Percentiles rank a stretch among this genome's conserved stretches.
Evolutionary conservation across 2,888 invertebrate genomes (phyloP).

Genomic region (Iselma pallidipennis): DNA sequence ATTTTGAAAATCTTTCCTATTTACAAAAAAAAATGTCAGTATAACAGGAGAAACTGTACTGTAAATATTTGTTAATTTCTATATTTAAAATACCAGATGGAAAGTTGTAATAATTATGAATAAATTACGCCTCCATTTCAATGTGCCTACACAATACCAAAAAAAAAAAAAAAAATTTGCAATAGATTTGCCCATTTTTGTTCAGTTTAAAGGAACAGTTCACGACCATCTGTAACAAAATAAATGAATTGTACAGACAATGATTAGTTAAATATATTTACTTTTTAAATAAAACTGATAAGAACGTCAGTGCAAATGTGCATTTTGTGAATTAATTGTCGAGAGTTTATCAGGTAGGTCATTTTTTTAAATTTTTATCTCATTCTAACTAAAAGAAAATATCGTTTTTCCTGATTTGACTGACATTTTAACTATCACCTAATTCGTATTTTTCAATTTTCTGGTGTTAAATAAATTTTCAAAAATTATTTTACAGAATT

Average conservation of each 20-base stretch:
- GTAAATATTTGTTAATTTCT: conserved; percentile 1
- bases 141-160: not conserved
- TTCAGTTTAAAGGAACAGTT: not conserved
- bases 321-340: too few relatives aligned
- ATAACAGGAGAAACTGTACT: not conserved
- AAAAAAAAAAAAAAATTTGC: not conserved
- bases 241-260: not conserved
- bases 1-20: conserved; percentile 14
- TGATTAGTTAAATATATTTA: not conserved
- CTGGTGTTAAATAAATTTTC: not conserved
- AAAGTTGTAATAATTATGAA: not conserved
- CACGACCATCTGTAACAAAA: not conserved
- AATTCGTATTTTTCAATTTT: not conserved
- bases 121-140: not conserved
- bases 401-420: not conserved
- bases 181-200: not conserved
- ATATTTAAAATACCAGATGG: not conserved
- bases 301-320: not conserved
- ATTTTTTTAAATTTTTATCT: not conserved
- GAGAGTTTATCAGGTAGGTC: conserved; percentile 1
- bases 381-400: not conserved
- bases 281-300: not conserved
- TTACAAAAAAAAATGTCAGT: conserved; percentile 3
- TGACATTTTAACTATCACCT: not conserved
- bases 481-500: conserved; percentile 51